Conservation (phyloP, 2,797 vertebrate genomes). For the Myotis planiceps region DNA sequence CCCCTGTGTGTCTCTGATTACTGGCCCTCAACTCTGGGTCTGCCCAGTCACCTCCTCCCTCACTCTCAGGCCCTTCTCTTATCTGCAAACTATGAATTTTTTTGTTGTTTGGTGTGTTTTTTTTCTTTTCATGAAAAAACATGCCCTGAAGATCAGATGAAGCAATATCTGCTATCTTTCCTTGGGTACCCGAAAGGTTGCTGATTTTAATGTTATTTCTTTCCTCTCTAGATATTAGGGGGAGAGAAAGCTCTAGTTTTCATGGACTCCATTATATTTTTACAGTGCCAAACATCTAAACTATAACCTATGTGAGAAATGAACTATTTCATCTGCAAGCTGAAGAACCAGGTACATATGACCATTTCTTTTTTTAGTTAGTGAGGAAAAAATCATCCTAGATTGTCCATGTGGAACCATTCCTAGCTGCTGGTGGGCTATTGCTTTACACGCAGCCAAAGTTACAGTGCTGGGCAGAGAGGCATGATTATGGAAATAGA, state of each 20-base stretch:
- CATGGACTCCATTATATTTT: background rate
- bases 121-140: background rate
- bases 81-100: background rate
- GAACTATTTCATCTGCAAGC: constrained; percentile 40
- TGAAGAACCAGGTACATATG: background rate
- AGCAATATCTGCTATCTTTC: background rate
- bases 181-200: background rate
- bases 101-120: background rate
- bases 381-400: background rate
- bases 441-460: background rate
- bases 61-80: background rate
- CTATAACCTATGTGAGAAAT: background rate
- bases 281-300: background rate
- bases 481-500: constrained; percentile 25
- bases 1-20: background rate
- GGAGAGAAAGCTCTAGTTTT: background rate
- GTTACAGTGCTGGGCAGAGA: background rate
- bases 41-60: background rate
- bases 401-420: background rate
- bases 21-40: background rate
- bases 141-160: background rate
- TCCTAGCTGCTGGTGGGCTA: background rate
- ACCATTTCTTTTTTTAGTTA: constrained; percentile 32
- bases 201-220: background rate
- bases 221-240: background rate